A percentile compares a stretch with the other conserved stretches of the same genome.
These are phyloP conservation scores for Gulo gulo DNA, from an alignment of 2,113 vertebrate species.

Conservation along the genomic window DNA sequence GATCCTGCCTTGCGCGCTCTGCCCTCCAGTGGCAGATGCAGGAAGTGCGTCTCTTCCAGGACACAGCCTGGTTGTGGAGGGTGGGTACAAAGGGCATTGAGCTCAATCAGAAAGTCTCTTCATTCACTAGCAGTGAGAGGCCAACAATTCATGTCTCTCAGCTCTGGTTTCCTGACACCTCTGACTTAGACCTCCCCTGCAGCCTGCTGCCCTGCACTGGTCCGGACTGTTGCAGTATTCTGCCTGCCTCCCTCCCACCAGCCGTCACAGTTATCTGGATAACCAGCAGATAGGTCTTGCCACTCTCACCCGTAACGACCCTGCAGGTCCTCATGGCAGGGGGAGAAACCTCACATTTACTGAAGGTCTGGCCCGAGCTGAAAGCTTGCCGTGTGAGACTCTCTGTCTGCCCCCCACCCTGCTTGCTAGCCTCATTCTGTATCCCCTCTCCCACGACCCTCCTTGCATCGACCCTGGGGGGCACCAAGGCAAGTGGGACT, in stretches of 20 bases:
- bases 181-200: fast-evolving
- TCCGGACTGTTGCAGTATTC: neutral
- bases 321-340: neutral
- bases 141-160: neutral
- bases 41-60: neutral
- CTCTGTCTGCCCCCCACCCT: neutral
- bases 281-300: neutral
- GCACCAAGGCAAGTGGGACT: neutral
- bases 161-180: neutral
- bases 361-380: neutral
- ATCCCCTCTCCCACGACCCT: no score
- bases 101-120: neutral
- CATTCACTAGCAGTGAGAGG: fast-evolving
- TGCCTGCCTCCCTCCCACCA: neutral
- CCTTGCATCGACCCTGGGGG: neutral
- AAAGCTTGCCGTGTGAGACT: neutral
- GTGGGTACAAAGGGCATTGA: neutral
- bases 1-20: neutral
- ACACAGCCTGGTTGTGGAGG: no score
- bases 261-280: fast-evolving
- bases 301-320: neutral
- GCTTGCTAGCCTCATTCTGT: neutral
- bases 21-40: slow-evolving; percentile 8
- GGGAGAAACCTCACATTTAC: neutral
- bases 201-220: fast-evolving